A percentile compares a stretch with the other conserved stretches of the same genome.
phyloP scores from a whole-genome alignment of 2,797 vertebrate species.

The Macropodus opercularis region DNA sequence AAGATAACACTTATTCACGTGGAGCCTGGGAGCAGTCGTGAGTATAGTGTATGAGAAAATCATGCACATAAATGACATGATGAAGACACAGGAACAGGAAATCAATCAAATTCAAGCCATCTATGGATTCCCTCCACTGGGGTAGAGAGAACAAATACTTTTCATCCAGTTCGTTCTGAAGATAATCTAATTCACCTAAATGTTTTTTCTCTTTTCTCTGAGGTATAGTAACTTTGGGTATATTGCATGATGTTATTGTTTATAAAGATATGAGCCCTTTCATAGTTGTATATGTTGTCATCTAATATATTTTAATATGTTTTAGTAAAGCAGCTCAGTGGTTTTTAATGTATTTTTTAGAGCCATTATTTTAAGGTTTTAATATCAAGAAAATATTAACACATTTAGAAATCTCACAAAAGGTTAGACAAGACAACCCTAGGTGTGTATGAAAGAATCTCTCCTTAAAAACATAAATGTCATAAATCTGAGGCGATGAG shows the following conservation, averaged over 20 bases:
- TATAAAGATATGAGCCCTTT: too few relatives aligned
- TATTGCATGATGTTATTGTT: too few relatives aligned
- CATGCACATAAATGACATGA: not conserved
- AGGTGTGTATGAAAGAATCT: not conserved
- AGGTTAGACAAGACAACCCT: not conserved
- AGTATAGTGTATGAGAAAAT: not conserved
- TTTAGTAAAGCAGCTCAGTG: not conserved
- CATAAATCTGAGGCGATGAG: not conserved
- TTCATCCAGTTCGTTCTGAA: too few relatives aligned
- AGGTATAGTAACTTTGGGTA: too few relatives aligned
- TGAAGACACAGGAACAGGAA: conserved; percentile 18
- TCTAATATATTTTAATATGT: not conserved
- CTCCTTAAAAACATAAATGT: conserved; percentile 1
- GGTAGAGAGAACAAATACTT: too few relatives aligned
- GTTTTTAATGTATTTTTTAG: not conserved
- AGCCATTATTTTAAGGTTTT: not conserved
- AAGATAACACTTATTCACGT: conserved; percentile 5
- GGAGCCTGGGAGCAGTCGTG: conserved; percentile 6
- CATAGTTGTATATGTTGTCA: not conserved
- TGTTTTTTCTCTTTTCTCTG: too few relatives aligned
- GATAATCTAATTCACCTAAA: too few relatives aligned
- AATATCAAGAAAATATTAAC: not conserved
- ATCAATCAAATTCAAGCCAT: too few relatives aligned
- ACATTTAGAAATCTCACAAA: not conserved
- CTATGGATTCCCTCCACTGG: too few relatives aligned